These are phyloP conservation scores for Cephalopterus ornatus DNA, from an alignment of 2,113 vertebrate genomes.

Conservation along the genomic window DNA sequence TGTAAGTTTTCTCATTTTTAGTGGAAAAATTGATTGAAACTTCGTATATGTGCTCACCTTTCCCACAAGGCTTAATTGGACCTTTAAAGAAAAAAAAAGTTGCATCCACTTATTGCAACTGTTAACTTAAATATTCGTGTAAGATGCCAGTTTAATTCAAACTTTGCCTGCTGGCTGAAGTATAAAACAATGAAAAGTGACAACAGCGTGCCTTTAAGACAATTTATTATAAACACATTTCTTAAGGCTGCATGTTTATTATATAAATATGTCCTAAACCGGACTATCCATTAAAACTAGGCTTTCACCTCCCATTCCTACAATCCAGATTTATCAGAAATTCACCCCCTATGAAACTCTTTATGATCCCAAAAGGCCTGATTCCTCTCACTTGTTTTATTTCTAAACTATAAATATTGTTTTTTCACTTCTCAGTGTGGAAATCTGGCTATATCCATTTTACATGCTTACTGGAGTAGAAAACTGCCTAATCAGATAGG, in stretches of 20 bases:
- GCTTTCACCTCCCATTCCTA: conserved; percentile 38
- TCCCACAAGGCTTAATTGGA: neutral
- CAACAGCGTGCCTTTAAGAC: conserved; percentile 34
- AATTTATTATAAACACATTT: conserved; percentile 65
- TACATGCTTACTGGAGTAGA: conserved; percentile 80
- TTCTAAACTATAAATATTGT: conserved; percentile 82
- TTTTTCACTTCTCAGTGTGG: conserved; percentile 72
- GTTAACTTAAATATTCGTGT: conserved; percentile 21
- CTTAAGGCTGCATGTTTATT: conserved; percentile 62
- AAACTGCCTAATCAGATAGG: conserved; percentile 83
- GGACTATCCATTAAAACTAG: conserved; percentile 48
- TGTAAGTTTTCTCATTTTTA: neutral
- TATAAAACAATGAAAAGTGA: conserved; percentile 24
- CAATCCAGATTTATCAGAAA: conserved; percentile 58
- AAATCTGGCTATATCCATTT: conserved; percentile 77
- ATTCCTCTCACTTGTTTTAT: conserved; percentile 76
- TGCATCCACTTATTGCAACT: conserved; percentile 11
- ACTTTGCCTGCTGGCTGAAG: conserved; percentile 7
- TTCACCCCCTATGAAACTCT: conserved; percentile 65
- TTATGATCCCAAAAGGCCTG: conserved; percentile 69
- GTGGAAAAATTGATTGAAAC: neutral
- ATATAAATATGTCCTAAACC: conserved; percentile 54
- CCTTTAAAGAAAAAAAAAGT: neutral
- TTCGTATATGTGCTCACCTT: neutral
- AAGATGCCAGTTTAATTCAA: conserved; percentile 7